Conservation (phyloP, 2,113 vertebrate species). For the Esox niger region DNA sequence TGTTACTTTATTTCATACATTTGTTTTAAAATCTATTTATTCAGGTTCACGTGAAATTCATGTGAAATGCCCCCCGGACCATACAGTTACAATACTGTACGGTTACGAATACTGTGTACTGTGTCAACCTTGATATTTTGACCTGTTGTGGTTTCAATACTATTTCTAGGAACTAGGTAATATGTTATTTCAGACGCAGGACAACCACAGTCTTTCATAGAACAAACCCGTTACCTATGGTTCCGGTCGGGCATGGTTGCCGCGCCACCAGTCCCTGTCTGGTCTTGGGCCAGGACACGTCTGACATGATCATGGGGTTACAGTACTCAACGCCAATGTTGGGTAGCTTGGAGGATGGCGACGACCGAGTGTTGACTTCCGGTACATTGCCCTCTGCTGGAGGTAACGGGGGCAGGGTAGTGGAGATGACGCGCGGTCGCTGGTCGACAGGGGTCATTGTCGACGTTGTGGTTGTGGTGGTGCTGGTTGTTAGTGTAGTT, state of each 20-base stretch:
- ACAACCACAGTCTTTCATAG: too few species aligned
- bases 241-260: conserved; percentile 86
- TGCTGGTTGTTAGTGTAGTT: conserved; percentile 50
- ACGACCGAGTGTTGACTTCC: conserved; percentile 60
- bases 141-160: too few species aligned
- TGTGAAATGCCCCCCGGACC: too few species aligned
- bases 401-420: conserved; percentile 48
- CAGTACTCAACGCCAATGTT: conserved; percentile 82
- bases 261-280: conserved; percentile 82
- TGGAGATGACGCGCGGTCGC: conserved; percentile 75
- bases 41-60: too few species aligned
- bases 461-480: conserved; percentile 58
- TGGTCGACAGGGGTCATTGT: conserved; percentile 55
- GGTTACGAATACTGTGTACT: too few species aligned
- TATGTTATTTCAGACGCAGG: too few species aligned
- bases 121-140: too few species aligned
- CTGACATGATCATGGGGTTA: conserved; percentile 79
- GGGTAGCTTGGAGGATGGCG: conserved; percentile 82
- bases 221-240: conserved; percentile 73
- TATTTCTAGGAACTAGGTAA: too few species aligned
- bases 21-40: too few species aligned
- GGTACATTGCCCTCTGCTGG: conserved; percentile 62
- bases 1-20: too few species aligned
- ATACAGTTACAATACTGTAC: too few species aligned
- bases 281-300: conserved; percentile 91